phyloP scores from a whole-genome alignment of 2,113 vertebrate species.

The Garra rufa region DNA sequence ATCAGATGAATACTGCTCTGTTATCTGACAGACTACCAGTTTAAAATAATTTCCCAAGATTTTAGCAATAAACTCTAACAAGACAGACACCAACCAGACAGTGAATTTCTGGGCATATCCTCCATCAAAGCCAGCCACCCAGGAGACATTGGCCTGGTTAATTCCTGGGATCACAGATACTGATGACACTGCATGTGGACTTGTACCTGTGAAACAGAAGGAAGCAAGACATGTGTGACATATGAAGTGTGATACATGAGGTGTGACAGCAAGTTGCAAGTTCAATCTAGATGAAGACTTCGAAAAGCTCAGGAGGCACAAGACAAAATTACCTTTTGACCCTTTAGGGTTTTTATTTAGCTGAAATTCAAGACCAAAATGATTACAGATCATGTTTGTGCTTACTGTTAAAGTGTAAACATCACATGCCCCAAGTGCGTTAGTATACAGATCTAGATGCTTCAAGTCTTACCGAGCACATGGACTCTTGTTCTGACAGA shows the following conservation, averaged over 20 bases:
- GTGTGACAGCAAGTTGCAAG: neutral
- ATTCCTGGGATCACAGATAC: slow-evolving; percentile 81
- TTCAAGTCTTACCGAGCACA: slow-evolving; percentile 83
- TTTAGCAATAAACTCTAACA: neutral
- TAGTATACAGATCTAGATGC: neutral
- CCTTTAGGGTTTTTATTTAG: neutral
- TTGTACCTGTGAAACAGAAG: slow-evolving; percentile 83
- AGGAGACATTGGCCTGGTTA: slow-evolving; percentile 87
- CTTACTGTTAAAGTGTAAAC: neutral
- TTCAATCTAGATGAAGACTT: neutral
- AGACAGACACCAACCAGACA: slow-evolving; percentile 82
- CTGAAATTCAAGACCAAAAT: neutral
- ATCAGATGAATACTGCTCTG: neutral
- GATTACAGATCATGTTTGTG: neutral
- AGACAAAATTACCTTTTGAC: neutral
- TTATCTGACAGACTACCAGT: neutral
- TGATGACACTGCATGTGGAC: slow-evolving; percentile 86
- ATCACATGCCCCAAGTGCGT: neutral
- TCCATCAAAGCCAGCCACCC: slow-evolving; percentile 93
- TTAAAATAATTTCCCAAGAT: neutral
- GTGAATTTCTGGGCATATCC: slow-evolving; percentile 93
- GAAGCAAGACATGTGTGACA: slow-evolving; percentile 60
- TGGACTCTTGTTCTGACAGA: slow-evolving; percentile 76
- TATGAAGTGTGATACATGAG: slow-evolving; percentile 27
- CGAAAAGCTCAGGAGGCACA: neutral